Evolutionary conservation across 37 sponge, comb jelly and placozoan genomes (phyloP).

Genomic region (Cladorhizidae sp.): DNA sequence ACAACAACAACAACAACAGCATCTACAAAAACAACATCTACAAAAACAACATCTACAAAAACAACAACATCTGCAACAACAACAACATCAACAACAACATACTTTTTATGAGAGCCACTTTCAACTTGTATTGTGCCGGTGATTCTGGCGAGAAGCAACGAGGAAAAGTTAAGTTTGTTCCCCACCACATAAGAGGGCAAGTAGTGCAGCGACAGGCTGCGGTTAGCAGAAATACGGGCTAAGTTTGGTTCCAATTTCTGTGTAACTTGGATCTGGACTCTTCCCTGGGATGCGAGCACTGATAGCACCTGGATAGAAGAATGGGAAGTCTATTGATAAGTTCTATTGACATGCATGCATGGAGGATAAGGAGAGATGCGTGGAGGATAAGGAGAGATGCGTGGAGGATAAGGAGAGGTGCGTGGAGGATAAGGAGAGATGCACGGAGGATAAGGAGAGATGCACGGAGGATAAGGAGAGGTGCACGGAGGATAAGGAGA

Average conservation of each 20-base stretch:
- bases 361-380: no score
- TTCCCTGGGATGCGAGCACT: conserved; percentile 39
- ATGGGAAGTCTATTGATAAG: neutral
- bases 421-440: no score
- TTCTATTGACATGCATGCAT: no score
- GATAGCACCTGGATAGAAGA: conserved; percentile 34
- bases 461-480: no score
- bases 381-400: no score
- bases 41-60: neutral
- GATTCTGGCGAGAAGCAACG: conserved; percentile 55
- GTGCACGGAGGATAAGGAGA: no score
- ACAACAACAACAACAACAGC: neutral
- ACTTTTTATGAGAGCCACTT: conserved; percentile 71
- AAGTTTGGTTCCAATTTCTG: conserved; percentile 44
- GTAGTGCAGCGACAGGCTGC: conserved; percentile 24
- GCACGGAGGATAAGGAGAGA: no score
- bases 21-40: neutral
- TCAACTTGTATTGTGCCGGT: conserved; percentile 58
- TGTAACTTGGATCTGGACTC: conserved; percentile 43
- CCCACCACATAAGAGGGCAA: conserved; percentile 36
- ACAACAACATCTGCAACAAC: neutral
- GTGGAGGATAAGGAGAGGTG: no score
- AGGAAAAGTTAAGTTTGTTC: conserved; percentile 23
- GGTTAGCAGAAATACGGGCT: conserved; percentile 1
- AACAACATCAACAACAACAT: neutral